Conservation (phyloP, 1,140 invertebrate genomes). For the Listronotus oregonensis region DNA sequence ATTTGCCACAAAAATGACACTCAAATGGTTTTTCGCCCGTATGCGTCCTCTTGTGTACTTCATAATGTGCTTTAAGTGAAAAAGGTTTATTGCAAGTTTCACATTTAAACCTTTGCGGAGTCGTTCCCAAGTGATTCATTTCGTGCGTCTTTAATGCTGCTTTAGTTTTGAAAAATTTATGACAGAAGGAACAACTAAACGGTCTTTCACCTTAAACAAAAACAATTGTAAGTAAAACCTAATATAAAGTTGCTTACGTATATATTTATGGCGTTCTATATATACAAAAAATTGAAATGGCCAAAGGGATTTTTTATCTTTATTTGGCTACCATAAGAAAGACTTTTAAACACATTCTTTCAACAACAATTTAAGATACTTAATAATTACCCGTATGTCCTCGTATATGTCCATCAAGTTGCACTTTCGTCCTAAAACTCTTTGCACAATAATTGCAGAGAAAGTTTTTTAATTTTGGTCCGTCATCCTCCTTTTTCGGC, state of each 20-base stretch:
- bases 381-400: conserved; percentile 31
- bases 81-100: conserved; percentile 36
- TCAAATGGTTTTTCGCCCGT: conserved; percentile 34
- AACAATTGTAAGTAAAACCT: not conserved
- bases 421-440: conserved; percentile 36
- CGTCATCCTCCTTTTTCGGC: conserved; percentile 26
- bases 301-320: too few relatives aligned
- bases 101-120: conserved; percentile 33
- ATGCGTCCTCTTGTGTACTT: conserved; percentile 34
- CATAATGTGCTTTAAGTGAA: conserved; percentile 35
- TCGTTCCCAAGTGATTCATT: conserved; percentile 35
- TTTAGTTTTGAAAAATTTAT: conserved; percentile 33
- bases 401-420: conserved; percentile 32
- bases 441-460: conserved; percentile 39
- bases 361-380: too few relatives aligned
- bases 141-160: conserved; percentile 32
- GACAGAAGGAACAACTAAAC: conserved; percentile 26
- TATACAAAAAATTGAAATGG: too few relatives aligned
- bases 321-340: too few relatives aligned
- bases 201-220: conserved; percentile 24
- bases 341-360: too few relatives aligned
- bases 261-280: too few relatives aligned
- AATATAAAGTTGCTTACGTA: too few relatives aligned
- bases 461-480: conserved; percentile 33
- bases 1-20: conserved; percentile 36